Evolutionary conservation across 2,797 vertebrate species (phyloP).

Genomic region (Falco berigora): DNA sequence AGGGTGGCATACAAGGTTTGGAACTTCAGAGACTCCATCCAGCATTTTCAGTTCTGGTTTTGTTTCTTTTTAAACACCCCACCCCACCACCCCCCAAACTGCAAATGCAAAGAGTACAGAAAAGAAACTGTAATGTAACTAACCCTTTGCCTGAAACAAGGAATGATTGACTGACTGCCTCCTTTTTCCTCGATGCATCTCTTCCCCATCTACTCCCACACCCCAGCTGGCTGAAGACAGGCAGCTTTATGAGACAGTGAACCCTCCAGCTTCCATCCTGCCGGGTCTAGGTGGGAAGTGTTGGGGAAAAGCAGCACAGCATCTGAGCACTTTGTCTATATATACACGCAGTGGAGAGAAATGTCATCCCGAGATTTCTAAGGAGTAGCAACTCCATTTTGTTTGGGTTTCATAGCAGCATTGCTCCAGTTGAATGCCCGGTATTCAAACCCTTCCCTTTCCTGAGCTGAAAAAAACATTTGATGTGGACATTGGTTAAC

Average conservation of each 20-base stretch:
- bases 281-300: not conserved
- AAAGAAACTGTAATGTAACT: conserved; percentile 64
- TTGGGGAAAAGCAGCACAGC: not conserved
- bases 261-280: not conserved
- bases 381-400: not conserved
- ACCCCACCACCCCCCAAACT: not conserved
- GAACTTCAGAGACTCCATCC: conserved; percentile 74
- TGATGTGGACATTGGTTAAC: not conserved
- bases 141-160: conserved; percentile 77
- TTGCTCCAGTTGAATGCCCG: not conserved
- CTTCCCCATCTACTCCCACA: conserved; percentile 65
- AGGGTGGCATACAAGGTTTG: conserved; percentile 99
- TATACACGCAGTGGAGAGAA: not conserved
- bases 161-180: conserved; percentile 76
- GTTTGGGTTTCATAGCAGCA: not conserved
- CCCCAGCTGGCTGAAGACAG: conserved; percentile 60
- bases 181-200: conserved; percentile 44
- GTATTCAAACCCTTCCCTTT: not conserved
- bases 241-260: conserved; percentile 77
- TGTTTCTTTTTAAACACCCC: not conserved
- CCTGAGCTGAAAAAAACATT: not conserved
- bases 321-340: not conserved
- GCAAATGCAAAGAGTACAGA: conserved; percentile 31
- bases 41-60: conserved; percentile 29
- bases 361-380: not conserved